Conservation (phyloP, 2,888 invertebrate species). For the Gastrophysa polygoni region DNA sequence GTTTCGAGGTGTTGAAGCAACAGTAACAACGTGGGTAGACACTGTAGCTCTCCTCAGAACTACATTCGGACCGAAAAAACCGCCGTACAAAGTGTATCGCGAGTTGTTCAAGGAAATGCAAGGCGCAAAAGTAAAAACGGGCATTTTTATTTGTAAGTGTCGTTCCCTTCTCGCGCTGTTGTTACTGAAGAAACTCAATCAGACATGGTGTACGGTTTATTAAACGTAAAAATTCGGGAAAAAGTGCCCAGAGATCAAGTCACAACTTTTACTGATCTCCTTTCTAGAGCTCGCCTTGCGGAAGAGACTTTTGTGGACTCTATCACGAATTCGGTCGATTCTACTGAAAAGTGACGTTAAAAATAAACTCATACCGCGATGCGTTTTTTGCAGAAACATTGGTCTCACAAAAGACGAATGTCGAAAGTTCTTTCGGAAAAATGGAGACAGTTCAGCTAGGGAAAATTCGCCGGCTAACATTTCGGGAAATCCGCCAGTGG, state of each 20-base stretch:
- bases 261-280: constrained; percentile 9
- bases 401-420: constrained; percentile 14
- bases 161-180: constrained; percentile 10
- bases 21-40: constrained; percentile 14
- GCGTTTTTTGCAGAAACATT: background rate
- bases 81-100: background rate
- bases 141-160: constrained; percentile 18
- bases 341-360: background rate
- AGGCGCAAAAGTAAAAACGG: background rate
- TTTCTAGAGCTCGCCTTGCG: constrained; percentile 2
- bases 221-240: constrained; percentile 14
- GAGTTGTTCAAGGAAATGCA: background rate
- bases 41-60: constrained; percentile 12
- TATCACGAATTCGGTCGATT: background rate
- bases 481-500: background rate
- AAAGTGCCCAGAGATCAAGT: constrained; percentile 13
- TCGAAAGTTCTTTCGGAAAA: constrained; percentile 2
- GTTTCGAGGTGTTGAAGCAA: constrained; percentile 35
- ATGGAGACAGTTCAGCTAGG: background rate
- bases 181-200: constrained; percentile 4
- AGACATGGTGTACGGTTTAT: constrained; percentile 20
- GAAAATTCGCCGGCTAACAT: background rate
- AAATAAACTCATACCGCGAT: constrained; percentile 2
- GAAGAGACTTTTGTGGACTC: background rate
- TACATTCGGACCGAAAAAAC: constrained; percentile 9